Conservation (phyloP, 2,888 invertebrate genomes). For the Andrena marginata region DNA sequence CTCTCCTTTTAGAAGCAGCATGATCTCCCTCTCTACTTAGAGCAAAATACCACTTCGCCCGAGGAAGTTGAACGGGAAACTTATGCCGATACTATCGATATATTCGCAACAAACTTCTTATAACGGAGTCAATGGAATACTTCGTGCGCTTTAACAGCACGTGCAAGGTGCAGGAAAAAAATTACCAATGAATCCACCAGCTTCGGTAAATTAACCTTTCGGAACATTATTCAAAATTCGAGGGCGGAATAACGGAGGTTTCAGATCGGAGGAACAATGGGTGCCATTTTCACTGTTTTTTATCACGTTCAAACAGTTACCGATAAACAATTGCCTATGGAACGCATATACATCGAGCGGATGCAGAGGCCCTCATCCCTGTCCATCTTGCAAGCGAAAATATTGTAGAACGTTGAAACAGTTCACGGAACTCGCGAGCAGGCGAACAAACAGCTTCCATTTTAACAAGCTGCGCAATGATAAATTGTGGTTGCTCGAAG, state of each 20-base stretch:
- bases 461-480: conserved; percentile 33
- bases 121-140: background rate
- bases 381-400: too few relatives aligned
- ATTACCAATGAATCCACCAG: too few relatives aligned
- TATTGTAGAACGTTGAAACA: too few relatives aligned
- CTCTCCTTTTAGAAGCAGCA: background rate
- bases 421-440: background rate
- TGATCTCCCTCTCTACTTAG: background rate
- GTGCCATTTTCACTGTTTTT: too few relatives aligned
- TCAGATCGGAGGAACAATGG: too few relatives aligned
- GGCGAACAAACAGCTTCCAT: conserved; percentile 29
- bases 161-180: background rate
- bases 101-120: background rate
- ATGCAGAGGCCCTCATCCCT: too few relatives aligned
- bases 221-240: too few relatives aligned
- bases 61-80: background rate
- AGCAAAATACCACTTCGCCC: background rate
- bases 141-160: background rate
- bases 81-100: conserved; percentile 8
- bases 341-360: too few relatives aligned
- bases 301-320: too few relatives aligned
- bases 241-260: too few relatives aligned
- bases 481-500: conserved; percentile 24
- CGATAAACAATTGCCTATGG: too few relatives aligned
- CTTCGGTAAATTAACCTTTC: too few relatives aligned